These are phyloP conservation scores for Chaetodon trifasciatus DNA, from an alignment of 2,797 vertebrate genomes.

Conservation along the genomic window DNA sequence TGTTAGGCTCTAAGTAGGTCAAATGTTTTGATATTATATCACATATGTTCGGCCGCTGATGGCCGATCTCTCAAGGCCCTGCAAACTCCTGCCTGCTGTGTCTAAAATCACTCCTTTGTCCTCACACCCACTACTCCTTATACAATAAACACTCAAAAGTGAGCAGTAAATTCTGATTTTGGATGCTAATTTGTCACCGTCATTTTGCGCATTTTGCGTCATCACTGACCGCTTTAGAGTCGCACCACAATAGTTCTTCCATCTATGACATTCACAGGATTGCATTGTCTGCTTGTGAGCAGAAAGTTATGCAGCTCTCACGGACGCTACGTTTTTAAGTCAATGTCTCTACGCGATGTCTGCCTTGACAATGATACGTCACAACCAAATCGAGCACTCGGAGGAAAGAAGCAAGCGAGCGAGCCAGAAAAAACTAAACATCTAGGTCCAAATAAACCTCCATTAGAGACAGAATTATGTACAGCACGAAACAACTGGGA, in stretches of 20 bases:
- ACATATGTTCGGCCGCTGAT: slow-evolving; percentile 4
- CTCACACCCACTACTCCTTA: not conserved
- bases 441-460: no score
- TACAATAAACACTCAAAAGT: not conserved
- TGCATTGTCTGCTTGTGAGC: not conserved
- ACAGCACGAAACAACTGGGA: no score
- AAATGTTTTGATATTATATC: slow-evolving; percentile 31
- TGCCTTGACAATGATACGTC: no score
- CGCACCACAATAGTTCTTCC: no score
- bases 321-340: no score
- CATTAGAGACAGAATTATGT: no score
- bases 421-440: no score
- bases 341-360: no score
- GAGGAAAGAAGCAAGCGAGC: no score
- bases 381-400: no score
- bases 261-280: not conserved
- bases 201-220: not conserved
- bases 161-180: not conserved
- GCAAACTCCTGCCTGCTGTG: not conserved
- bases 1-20: slow-evolving; percentile 39
- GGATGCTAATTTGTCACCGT: not conserved
- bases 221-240: not conserved
- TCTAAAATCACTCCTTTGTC: not conserved
- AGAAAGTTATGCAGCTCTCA: not conserved
- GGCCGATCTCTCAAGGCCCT: not conserved